These are phyloP conservation scores for Lypha dubia DNA, from an alignment of 2,888 invertebrate genomes.

Conservation along the genomic window DNA sequence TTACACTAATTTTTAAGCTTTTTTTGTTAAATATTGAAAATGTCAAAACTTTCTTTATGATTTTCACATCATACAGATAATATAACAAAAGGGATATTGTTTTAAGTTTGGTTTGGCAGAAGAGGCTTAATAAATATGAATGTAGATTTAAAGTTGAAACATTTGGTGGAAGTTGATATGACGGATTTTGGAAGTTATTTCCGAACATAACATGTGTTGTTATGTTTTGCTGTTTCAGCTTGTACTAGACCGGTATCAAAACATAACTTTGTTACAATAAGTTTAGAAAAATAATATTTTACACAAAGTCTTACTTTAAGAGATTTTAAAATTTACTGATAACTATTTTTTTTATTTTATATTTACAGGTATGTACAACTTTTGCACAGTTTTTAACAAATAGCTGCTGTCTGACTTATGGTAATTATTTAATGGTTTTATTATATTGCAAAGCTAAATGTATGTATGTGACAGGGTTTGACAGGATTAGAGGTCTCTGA, in stretches of 20 bases:
- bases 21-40: slow-evolving; percentile 13
- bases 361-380: slow-evolving; percentile 20
- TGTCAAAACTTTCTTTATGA: background rate
- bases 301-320: background rate
- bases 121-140: background rate
- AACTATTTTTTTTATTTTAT: background rate
- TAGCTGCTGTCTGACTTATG: slow-evolving; percentile 19
- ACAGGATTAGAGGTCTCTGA: too few relatives aligned
- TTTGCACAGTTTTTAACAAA: too few relatives aligned
- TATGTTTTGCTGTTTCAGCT: too few relatives aligned
- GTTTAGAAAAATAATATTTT: too few relatives aligned
- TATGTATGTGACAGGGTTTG: too few relatives aligned
- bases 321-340: background rate
- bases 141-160: slow-evolving; percentile 14
- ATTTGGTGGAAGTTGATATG: background rate
- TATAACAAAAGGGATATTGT: too few relatives aligned
- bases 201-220: too few relatives aligned
- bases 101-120: too few relatives aligned
- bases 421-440: slow-evolving; percentile 3
- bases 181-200: too few relatives aligned
- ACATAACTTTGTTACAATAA: background rate
- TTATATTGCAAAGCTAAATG: too few relatives aligned
- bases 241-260: too few relatives aligned
- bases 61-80: too few relatives aligned
- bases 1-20: slow-evolving; percentile 42